phyloP scores from a whole-genome alignment of 2,113 vertebrate species.

The Dicentrarchus labrax region DNA sequence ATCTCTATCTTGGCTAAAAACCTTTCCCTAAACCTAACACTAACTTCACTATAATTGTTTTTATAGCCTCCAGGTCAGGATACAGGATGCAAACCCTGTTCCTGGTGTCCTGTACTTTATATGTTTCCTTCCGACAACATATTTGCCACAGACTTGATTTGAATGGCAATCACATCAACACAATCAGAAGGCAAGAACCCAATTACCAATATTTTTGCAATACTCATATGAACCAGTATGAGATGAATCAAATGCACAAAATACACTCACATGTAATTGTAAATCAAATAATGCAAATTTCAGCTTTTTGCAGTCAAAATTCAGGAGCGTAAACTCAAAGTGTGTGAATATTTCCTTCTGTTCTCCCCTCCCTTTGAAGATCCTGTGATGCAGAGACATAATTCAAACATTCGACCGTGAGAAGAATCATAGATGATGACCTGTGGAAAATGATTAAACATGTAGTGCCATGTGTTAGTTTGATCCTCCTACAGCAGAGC shows the following conservation, averaged over 20 bases:
- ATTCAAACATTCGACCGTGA: slow-evolving; percentile 30
- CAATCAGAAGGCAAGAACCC: neutral
- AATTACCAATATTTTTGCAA: neutral
- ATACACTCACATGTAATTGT: neutral
- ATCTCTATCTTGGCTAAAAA: neutral
- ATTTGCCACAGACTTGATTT: neutral
- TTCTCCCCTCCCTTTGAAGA: slow-evolving; percentile 43
- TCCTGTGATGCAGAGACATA: slow-evolving; percentile 31
- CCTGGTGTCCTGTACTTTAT: neutral
- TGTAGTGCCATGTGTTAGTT: slow-evolving; percentile 25
- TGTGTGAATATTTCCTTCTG: neutral
- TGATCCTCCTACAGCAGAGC: slow-evolving; percentile 42
- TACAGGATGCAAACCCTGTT: neutral
- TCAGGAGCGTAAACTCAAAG: neutral
- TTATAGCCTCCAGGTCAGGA: neutral
- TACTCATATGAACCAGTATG: neutral
- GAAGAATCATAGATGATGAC: slow-evolving; percentile 50
- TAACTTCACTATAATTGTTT: neutral
- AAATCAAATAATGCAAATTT: neutral
- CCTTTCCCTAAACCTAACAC: neutral
- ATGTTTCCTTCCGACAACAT: neutral
- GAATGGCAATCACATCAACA: neutral
- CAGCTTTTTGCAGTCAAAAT: neutral
- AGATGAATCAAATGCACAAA: neutral
- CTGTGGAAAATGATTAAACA: slow-evolving; percentile 57